A percentile compares a stretch with the other conserved stretches of the same genome.
These are phyloP conservation scores for Lepidocyrtinus sp. DNA, from an alignment of 2,888 invertebrate species.

Conservation along the genomic window DNA sequence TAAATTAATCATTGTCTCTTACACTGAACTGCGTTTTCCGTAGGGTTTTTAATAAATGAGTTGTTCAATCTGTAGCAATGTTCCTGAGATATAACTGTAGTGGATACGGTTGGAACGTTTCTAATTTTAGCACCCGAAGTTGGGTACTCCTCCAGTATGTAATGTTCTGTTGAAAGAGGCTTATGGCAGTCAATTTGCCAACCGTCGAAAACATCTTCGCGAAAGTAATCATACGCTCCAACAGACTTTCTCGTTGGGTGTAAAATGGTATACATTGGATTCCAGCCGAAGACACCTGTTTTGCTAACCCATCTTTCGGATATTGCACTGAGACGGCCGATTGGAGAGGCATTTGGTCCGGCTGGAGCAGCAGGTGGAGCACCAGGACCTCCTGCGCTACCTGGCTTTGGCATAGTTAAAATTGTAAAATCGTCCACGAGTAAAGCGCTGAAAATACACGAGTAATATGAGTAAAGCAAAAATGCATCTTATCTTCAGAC, in stretches of 20 bases:
- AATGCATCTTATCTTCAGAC: background rate
- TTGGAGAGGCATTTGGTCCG: background rate
- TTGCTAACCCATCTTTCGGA: constrained; percentile 31
- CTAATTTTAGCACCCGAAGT: constrained; percentile 20
- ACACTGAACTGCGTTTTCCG: background rate
- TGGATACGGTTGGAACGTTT: background rate
- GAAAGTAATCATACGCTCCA: constrained; percentile 44
- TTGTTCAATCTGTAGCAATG: constrained; percentile 40
- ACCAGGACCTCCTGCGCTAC: no score
- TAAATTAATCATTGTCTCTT: no score
- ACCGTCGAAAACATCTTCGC: constrained; percentile 19
- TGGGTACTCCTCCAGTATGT: constrained; percentile 30
- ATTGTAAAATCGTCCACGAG: constrained; percentile 26
- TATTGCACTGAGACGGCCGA: constrained; percentile 16
- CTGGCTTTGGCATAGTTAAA: background rate
- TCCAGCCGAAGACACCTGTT: constrained; percentile 46
- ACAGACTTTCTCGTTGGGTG: constrained; percentile 37
- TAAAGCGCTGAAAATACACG: constrained; percentile 37
- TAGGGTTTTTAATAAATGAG: background rate
- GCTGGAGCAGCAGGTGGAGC: no score
- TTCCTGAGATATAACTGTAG: background rate
- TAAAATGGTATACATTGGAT: constrained; percentile 40
- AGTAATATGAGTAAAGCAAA: background rate
- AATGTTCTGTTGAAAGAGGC: background rate
- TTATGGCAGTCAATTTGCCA: constrained; percentile 37